phyloP scores from a whole-genome alignment of 2,797 vertebrate species.

The Sphenopsis melanotis region DNA sequence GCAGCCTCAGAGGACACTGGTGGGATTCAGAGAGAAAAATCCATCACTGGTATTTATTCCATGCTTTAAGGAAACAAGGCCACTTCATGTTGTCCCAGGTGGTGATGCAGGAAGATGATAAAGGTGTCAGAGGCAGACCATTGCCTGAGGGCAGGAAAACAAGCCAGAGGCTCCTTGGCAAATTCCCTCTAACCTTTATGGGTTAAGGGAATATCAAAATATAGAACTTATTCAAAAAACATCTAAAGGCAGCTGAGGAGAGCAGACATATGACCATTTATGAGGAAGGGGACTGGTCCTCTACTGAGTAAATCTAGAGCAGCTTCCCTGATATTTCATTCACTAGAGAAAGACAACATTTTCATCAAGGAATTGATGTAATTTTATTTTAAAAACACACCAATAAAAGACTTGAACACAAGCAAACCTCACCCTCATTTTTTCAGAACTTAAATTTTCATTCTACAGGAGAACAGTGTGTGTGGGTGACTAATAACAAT shows the following conservation, averaged over 20 bases:
- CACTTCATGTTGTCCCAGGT: neutral
- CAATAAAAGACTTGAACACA: neutral
- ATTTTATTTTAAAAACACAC: neutral
- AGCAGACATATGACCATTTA: neutral
- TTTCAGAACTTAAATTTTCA: neutral
- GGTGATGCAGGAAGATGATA: neutral
- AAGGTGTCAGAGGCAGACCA: neutral
- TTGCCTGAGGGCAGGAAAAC: slow-evolving; percentile 4
- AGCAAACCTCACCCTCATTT: neutral
- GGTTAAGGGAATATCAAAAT: neutral
- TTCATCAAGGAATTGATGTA: neutral
- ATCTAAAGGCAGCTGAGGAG: neutral
- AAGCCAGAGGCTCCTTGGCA: neutral
- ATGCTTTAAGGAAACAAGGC: neutral
- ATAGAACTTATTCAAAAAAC: neutral
- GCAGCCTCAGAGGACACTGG: neutral
- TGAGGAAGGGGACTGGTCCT: neutral
- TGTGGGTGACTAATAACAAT: neutral
- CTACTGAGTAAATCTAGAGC: neutral
- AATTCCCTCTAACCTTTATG: neutral
- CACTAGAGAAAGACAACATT: neutral
- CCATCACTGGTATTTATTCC: neutral
- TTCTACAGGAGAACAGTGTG: neutral
- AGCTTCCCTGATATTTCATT: neutral
- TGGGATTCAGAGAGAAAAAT: neutral